A percentile compares a stretch with the other conserved stretches of the same genome.
Conservation (phyloP, 2,888 invertebrate species). For the Dasypolia templi region DNA sequence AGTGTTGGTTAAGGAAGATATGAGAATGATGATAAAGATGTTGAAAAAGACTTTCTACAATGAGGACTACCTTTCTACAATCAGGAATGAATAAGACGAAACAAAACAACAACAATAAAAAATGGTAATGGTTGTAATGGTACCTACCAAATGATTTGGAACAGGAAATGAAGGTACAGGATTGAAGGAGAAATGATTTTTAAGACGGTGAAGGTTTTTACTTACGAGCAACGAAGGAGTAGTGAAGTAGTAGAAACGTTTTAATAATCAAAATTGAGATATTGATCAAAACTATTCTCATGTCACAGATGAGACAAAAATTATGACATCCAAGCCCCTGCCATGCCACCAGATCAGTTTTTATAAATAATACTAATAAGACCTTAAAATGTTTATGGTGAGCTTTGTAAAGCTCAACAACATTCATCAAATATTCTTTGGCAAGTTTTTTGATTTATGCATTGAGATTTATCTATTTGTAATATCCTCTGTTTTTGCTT, state of each 20-base stretch:
- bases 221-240: constrained; percentile 30
- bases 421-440: not conserved
- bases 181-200: constrained; percentile 3
- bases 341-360: not conserved
- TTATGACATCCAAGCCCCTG: not conserved
- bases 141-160: constrained; percentile 21
- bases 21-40: not conserved
- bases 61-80: not conserved
- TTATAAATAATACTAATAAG: not conserved
- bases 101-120: too few species aligned
- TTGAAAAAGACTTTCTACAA: not conserved
- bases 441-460: too few species aligned
- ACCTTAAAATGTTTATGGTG: not conserved
- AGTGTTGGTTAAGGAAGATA: not conserved
- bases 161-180: constrained; percentile 3
- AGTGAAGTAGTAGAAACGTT: constrained; percentile 12
- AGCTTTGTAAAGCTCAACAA: not conserved
- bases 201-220: constrained; percentile 23
- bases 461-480: not conserved
- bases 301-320: not conserved
- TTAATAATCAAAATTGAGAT: constrained; percentile 19
- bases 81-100: not conserved
- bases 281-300: not conserved
- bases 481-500: not conserved
- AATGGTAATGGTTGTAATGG: not conserved